Evolutionary conservation across 1,140 invertebrate genomes (phyloP).

Genomic region (Pachypeltis micranthus): DNA sequence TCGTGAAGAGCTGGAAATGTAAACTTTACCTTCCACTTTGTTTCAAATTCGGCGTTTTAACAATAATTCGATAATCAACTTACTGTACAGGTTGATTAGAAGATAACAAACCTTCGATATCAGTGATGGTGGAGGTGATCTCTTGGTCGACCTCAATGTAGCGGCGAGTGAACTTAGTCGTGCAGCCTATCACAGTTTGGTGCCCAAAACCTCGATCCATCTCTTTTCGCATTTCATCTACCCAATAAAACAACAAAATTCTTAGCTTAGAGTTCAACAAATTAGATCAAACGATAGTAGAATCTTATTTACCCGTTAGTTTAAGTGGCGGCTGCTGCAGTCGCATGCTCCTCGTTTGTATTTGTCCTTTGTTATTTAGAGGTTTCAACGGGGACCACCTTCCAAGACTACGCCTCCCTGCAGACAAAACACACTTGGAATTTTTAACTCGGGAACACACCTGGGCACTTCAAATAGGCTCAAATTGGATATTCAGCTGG

Average conservation of each 20-base stretch:
- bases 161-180: constrained; percentile 41
- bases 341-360: not conserved
- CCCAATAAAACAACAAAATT: not conserved
- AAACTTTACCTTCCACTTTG: too few species aligned
- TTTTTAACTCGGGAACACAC: too few species aligned
- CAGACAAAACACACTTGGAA: not conserved
- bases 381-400: not conserved
- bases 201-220: constrained; percentile 20
- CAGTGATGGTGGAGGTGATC: constrained; percentile 48
- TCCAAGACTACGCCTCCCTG: not conserved
- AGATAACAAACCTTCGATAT: constrained; percentile 44
- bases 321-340: not conserved
- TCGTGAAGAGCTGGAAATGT: too few species aligned
- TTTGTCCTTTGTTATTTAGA: not conserved
- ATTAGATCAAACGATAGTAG: not conserved
- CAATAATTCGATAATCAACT: too few species aligned
- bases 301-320: not conserved
- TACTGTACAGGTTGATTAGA: too few species aligned
- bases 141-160: constrained; percentile 50
- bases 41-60: too few species aligned
- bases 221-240: constrained; percentile 18
- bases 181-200: constrained; percentile 33
- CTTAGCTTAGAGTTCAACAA: not conserved
- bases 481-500: too few species aligned
- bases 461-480: too few species aligned